phyloP scores from a whole-genome alignment of 2,888 invertebrate genomes.

The Catocala sponsa region DNA sequence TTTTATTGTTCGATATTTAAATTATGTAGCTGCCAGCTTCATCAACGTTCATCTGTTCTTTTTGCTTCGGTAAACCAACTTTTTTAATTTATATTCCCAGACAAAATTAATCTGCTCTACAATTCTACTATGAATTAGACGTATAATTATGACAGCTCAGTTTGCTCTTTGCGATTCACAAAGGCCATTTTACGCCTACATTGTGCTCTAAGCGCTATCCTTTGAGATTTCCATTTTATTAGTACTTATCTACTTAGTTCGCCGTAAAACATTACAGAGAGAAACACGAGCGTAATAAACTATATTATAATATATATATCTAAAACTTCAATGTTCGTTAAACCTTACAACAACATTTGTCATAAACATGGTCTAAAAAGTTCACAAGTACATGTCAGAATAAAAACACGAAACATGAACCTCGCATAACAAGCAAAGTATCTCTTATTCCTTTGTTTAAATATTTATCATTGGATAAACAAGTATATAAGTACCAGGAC shows the following conservation, averaged over 20 bases:
- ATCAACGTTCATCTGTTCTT: too few species aligned
- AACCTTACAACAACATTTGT: background rate
- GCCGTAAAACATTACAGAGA: background rate
- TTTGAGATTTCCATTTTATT: slow-evolving; percentile 9
- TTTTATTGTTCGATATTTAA: too few species aligned
- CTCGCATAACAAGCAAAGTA: slow-evolving; percentile 20
- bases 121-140: background rate
- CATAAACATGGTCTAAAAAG: slow-evolving; percentile 4
- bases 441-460: slow-evolving; percentile 31
- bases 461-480: slow-evolving; percentile 34
- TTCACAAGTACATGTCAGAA: slow-evolving; percentile 6
- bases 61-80: too few species aligned
- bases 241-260: background rate
- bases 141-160: slow-evolving; percentile 1
- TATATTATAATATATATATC: background rate
- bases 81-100: too few species aligned
- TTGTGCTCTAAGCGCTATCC: slow-evolving; percentile 3
- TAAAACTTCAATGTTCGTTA: background rate
- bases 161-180: background rate
- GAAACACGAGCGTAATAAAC: background rate
- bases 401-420: slow-evolving; percentile 18
- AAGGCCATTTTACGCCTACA: background rate
- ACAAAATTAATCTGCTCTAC: background rate
- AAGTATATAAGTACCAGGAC: slow-evolving; percentile 12
- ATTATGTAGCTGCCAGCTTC: too few species aligned